A percentile compares a stretch with the other conserved stretches of the same genome.
phyloP scores from a whole-genome alignment of 2,888 invertebrate genomes.

The Agrenia bidenticulata region DNA sequence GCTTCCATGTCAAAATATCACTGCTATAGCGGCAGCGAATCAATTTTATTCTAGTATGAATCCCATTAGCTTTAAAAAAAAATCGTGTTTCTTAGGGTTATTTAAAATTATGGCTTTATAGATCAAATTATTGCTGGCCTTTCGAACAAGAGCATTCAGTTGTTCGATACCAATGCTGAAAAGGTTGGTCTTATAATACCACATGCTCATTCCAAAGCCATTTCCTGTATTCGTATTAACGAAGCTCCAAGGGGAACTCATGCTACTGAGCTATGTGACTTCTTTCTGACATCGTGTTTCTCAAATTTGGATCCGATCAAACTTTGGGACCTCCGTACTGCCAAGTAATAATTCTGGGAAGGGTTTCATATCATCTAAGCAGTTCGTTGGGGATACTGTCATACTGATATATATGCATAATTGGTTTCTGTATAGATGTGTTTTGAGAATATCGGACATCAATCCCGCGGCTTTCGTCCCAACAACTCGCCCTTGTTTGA shows the following conservation, averaged over 20 bases:
- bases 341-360: slow-evolving; percentile 33
- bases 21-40: slow-evolving; percentile 47
- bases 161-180: slow-evolving; percentile 49
- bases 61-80: neutral
- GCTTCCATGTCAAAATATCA: slow-evolving; percentile 43
- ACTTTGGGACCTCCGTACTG: slow-evolving; percentile 48
- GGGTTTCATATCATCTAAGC: too few relatives aligned
- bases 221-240: slow-evolving; percentile 48
- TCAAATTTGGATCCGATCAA: slow-evolving; percentile 44
- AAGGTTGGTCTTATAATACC: slow-evolving; percentile 28
- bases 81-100: too few relatives aligned
- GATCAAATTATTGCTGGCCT: slow-evolving; percentile 43
- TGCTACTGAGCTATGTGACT: slow-evolving; percentile 37
- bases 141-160: slow-evolving; percentile 43
- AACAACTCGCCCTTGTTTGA: slow-evolving; percentile 40
- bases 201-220: slow-evolving; percentile 43
- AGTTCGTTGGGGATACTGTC: neutral
- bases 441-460: slow-evolving; percentile 45
- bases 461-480: slow-evolving; percentile 36
- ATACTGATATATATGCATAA: slow-evolving; percentile 1
- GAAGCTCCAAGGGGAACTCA: slow-evolving; percentile 45
- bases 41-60: slow-evolving; percentile 49
- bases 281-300: slow-evolving; percentile 43
- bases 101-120: too few relatives aligned
- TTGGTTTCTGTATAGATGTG: slow-evolving; percentile 34